These are phyloP conservation scores for Drosophila ustulata DNA, from an alignment of 2,888 invertebrate species.

Conservation along the genomic window DNA sequence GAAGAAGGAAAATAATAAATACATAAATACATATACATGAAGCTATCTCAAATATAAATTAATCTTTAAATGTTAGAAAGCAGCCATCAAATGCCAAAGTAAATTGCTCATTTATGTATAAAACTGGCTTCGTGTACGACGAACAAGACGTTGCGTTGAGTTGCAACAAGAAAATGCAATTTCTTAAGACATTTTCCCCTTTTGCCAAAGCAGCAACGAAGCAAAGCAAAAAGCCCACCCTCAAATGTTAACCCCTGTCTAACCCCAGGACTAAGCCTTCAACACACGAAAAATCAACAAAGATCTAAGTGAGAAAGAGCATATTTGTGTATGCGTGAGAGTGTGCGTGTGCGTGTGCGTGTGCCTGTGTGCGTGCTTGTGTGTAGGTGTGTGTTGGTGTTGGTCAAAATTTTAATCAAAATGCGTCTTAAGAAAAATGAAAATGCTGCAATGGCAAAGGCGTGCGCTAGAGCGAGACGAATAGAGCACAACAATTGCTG, in stretches of 20 bases:
- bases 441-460: slow-evolving; percentile 32
- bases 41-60: slow-evolving; percentile 32
- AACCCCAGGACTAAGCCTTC: slow-evolving; percentile 1
- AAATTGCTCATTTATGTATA: slow-evolving; percentile 72
- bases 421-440: slow-evolving; percentile 76
- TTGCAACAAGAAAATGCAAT: slow-evolving; percentile 71
- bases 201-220: neutral
- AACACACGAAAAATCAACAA: slow-evolving; percentile 36
- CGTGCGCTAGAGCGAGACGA: slow-evolving; percentile 61
- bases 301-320: slow-evolving; percentile 24
- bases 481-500: slow-evolving; percentile 43
- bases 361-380: neutral
- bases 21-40: slow-evolving; percentile 24
- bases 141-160: slow-evolving; percentile 20
- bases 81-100: slow-evolving; percentile 48
- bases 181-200: slow-evolving; percentile 74
- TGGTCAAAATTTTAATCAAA: slow-evolving; percentile 77
- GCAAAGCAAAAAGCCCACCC: neutral
- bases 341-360: slow-evolving; percentile 4
- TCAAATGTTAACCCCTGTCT: slow-evolving; percentile 10
- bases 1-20: slow-evolving; percentile 2
- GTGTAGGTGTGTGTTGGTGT: slow-evolving; percentile 9
- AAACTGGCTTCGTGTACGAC: slow-evolving; percentile 20
- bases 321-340: slow-evolving; percentile 30
- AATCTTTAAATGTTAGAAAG: slow-evolving; percentile 22